phyloP scores from a whole-genome alignment of 2,113 vertebrate genomes.

The Tauraco erythrolophus region DNA sequence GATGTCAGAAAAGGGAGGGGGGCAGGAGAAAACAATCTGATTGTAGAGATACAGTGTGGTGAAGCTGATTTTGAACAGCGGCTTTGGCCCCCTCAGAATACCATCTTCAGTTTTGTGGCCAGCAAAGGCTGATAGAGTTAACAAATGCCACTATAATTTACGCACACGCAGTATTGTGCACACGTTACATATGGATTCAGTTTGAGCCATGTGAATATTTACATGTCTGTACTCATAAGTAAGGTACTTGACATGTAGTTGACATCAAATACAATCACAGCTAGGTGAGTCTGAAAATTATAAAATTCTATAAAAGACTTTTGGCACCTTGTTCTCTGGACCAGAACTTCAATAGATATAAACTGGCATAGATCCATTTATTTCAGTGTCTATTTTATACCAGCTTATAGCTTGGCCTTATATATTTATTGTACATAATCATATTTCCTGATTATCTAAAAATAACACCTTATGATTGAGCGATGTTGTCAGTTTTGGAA shows the following conservation, averaged over 20 bases:
- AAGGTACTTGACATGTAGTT: neutral
- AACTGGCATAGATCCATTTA: neutral
- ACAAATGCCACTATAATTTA: neutral
- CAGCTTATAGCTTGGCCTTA: neutral
- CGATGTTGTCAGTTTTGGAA: neutral
- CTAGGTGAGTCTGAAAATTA: neutral
- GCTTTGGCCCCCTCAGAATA: neutral
- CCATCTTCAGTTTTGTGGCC: neutral
- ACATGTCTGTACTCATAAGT: neutral
- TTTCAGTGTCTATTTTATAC: neutral
- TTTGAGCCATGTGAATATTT: neutral
- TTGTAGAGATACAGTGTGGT: neutral
- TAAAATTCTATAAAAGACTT: neutral
- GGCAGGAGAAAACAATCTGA: neutral
- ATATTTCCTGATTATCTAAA: neutral
- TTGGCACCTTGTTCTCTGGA: neutral
- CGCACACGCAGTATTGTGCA: fast-evolving
- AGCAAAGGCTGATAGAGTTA: neutral
- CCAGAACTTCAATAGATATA: neutral
- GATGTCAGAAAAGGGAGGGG: neutral
- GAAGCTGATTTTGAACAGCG: neutral
- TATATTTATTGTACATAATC: neutral
- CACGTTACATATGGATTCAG: neutral
- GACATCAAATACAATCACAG: neutral
- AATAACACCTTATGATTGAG: neutral